Evolutionary conservation across 2,888 invertebrate species (phyloP), one percentile per base, ranked within the genome.

Genomic region (Campoplex nolae): DNA sequence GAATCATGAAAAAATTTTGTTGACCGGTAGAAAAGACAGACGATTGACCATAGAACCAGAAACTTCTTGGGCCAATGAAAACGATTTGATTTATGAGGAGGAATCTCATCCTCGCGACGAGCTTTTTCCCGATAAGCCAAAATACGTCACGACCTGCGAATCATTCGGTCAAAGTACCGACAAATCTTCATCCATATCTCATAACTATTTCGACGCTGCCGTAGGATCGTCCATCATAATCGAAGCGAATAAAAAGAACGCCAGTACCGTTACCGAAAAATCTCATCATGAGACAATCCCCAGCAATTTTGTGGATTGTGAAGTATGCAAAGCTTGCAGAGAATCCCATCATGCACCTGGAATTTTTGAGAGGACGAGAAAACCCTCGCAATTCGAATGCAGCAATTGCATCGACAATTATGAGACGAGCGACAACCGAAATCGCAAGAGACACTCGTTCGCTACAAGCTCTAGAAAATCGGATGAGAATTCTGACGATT

Each of bases 21-120:
- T 54, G 78, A 65, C 48, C 65, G 23, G 16, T 32, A n/a, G 48
- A 45, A n/a, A 28, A 13, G 65, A 45, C 1, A 16, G 56, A 13
- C 70, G 68, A 23, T 28, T 28, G 35, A 23, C 48, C 28, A 32
- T 65, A 70, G 79, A 74, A 58, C 51, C 74, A 42, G 70, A 83
- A 56, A 23, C 0, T 45, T 68, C 73, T 38, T 70, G 82, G 70
- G 65, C 75, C 70, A 54, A 42, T 78, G 84, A 65, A 18, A 87
- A 76, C 73, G 56, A 85, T 86, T 89, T 86, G 86, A 89, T 87
- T 85, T 86, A 88, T 74, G 83, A 86, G 76, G 81, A 81, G 71
- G 86, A 68, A 65, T 88, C 68, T 84, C 42, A 28, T 23, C 83
- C 79, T 23, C 23, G 23, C 82, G 83, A 67, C 51, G 81, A 71